phyloP scores from a whole-genome alignment of 2,113 vertebrate genomes.

The Campylomormyrus numenius region DNA sequence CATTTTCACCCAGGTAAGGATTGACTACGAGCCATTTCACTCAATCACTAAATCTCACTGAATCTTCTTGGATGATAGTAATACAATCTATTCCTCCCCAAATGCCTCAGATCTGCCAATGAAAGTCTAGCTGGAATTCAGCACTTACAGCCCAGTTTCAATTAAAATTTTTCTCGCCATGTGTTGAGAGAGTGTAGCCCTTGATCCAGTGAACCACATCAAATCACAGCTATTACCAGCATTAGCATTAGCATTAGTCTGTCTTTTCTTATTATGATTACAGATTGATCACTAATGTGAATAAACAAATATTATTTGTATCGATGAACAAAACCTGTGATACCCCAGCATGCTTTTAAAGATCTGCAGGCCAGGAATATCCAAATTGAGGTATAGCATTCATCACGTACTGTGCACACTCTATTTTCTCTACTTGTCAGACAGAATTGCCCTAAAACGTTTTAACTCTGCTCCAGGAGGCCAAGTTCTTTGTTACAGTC shows the following conservation, averaged over 20 bases:
- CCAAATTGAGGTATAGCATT: background rate
- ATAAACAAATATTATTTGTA: background rate
- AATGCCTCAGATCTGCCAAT: background rate
- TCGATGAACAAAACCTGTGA: background rate
- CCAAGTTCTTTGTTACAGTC: background rate
- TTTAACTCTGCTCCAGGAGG: background rate
- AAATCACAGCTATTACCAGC: background rate
- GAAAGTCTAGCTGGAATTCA: background rate
- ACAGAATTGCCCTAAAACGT: background rate
- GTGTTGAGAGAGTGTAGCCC: background rate
- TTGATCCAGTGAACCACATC: slow-evolving; percentile 2
- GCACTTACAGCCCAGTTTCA: slow-evolving; percentile 1
- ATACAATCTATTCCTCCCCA: slow-evolving; percentile 9
- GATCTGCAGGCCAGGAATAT: background rate
- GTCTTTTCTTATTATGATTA: background rate
- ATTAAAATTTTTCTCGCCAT: background rate
- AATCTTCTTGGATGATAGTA: background rate
- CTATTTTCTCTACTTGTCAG: background rate
- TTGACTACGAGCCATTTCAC: background rate
- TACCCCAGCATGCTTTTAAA: background rate
- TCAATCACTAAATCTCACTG: background rate
- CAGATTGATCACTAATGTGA: background rate
- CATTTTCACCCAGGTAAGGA: background rate
- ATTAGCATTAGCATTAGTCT: background rate
- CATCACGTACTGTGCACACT: background rate